These are phyloP conservation scores for Hemichromis elongatus DNA, from an alignment of 2,113 vertebrate species.

Conservation along the genomic window DNA sequence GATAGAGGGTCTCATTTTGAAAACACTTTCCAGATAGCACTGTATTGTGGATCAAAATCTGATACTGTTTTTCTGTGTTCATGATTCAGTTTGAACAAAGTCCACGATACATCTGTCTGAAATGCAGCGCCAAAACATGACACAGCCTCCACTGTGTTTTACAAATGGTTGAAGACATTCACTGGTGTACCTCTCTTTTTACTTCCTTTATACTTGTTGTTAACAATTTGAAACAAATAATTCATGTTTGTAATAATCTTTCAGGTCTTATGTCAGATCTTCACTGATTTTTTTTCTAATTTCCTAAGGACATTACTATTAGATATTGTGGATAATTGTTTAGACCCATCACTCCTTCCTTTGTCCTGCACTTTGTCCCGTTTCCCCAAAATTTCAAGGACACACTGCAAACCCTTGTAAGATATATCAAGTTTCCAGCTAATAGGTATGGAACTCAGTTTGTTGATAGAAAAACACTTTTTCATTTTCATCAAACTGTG, in stretches of 20 bases:
- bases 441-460: not conserved
- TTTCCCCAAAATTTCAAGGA: not conserved
- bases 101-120: not conserved
- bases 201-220: not conserved
- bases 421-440: not conserved
- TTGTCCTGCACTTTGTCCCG: not conserved
- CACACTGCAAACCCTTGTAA: not conserved
- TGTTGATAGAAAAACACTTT: not conserved
- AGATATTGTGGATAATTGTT: not conserved
- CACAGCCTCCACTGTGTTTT: not conserved
- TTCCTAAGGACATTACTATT: not conserved
- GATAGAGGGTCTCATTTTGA: not conserved
- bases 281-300: not conserved
- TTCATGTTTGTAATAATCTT: not conserved
- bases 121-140: not conserved
- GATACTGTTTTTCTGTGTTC: not conserved
- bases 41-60: not conserved
- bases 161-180: not conserved
- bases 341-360: not conserved
- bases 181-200: not conserved
- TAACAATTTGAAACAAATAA: not conserved
- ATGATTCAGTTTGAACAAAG: not conserved
- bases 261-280: not conserved
- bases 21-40: not conserved
- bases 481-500: not conserved